These are phyloP conservation scores for Drosophila setosimentum DNA, from an alignment of 2,888 invertebrate genomes.

Conservation along the genomic window DNA sequence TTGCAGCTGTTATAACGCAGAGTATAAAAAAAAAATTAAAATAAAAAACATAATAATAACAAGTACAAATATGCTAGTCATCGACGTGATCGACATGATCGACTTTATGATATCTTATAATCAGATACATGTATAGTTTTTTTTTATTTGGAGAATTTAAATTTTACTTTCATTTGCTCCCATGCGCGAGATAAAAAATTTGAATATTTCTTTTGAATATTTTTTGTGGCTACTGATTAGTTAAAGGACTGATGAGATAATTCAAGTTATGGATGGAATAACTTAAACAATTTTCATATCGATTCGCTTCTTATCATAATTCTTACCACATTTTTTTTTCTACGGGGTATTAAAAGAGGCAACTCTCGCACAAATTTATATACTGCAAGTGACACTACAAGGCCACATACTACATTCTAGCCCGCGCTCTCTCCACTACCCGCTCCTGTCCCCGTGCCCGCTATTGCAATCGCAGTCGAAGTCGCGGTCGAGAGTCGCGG, in stretches of 20 bases:
- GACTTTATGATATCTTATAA: not conserved
- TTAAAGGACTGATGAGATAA: not conserved
- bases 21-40: constrained; percentile 31
- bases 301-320: not conserved
- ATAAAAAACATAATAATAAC: constrained; percentile 50
- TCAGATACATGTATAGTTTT: accelerated
- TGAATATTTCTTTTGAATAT: not conserved
- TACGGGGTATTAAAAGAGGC: constrained; percentile 31
- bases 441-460: constrained; percentile 8
- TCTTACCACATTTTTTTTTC: not conserved
- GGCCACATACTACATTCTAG: constrained; percentile 51
- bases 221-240: not conserved
- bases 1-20: constrained; percentile 70
- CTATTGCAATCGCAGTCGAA: constrained; percentile 18
- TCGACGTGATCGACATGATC: not conserved
- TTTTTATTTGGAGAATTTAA: too few species aligned
- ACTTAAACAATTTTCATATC: not conserved
- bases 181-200: not conserved
- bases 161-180: not conserved
- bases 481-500: constrained; percentile 40
- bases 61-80: constrained; percentile 10
- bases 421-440: not conserved
- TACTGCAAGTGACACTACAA: constrained; percentile 76
- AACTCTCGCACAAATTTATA: constrained; percentile 59
- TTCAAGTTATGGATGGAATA: not conserved